phyloP scores from a whole-genome alignment of 1,140 invertebrate species.

The Cydia strobilella region DNA sequence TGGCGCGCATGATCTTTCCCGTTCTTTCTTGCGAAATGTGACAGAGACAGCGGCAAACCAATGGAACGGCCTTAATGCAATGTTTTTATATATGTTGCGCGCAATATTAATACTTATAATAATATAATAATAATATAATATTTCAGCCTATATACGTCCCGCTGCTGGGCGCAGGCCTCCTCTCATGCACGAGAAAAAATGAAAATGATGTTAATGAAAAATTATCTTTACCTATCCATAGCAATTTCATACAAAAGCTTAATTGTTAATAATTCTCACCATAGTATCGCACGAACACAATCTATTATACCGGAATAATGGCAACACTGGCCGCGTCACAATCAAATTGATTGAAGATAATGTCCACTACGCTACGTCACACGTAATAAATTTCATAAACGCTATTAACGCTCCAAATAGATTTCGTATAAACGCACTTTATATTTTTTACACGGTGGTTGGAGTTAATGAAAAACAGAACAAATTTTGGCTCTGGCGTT shows the following conservation, averaged over 20 bases:
- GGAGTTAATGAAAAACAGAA: too few species aligned
- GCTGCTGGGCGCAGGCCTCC: too few species aligned
- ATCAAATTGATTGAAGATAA: slow-evolving; percentile 28
- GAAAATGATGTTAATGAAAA: background rate
- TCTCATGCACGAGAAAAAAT: too few species aligned
- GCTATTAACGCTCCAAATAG: background rate
- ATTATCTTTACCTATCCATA: background rate
- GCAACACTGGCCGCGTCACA: slow-evolving; percentile 10
- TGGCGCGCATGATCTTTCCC: too few species aligned
- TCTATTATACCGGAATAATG: slow-evolving; percentile 20
- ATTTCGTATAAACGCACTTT: background rate
- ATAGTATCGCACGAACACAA: slow-evolving; percentile 13
- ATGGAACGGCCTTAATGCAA: too few species aligned
- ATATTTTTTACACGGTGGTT: background rate
- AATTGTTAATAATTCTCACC: slow-evolving; percentile 4
- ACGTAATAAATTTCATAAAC: background rate
- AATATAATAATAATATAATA: too few species aligned
- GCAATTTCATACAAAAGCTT: slow-evolving; percentile 12
- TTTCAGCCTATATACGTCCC: too few species aligned
- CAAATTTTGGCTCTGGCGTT: too few species aligned
- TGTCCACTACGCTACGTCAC: slow-evolving; percentile 15
- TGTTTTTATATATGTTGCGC: too few species aligned
- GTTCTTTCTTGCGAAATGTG: too few species aligned
- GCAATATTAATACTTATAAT: too few species aligned
- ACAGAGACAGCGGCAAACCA: too few species aligned